Evolutionary conservation across 2,888 invertebrate species (phyloP).

Genomic region (Thera britannica): DNA sequence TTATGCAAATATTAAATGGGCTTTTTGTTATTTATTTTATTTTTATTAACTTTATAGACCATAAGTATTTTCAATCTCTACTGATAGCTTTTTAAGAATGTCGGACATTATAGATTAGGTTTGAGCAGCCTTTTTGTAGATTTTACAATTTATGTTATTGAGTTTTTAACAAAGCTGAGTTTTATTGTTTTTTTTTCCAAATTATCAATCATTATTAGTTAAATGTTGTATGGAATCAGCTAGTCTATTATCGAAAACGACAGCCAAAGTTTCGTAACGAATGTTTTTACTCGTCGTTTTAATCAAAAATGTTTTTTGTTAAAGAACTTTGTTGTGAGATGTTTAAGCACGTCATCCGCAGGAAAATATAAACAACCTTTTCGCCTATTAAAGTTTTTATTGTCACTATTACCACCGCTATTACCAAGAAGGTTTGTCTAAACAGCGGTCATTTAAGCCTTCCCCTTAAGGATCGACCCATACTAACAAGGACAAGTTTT

Average conservation of each 20-base stretch:
- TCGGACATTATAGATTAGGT: neutral
- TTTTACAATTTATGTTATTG: no score
- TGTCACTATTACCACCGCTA: constrained; percentile 17
- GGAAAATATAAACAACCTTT: constrained; percentile 14
- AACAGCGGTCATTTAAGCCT: constrained; percentile 35
- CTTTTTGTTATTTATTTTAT: constrained; percentile 1
- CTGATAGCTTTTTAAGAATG: constrained; percentile 11
- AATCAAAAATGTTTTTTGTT: no score
- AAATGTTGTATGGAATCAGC: no score
- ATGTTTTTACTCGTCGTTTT: no score
- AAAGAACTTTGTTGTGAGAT: no score
- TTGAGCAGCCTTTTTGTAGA: neutral
- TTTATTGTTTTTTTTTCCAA: no score
- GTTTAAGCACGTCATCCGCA: neutral
- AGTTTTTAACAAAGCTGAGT: no score
- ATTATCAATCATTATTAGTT: no score
- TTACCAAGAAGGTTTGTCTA: constrained; percentile 41
- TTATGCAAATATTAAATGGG: neutral
- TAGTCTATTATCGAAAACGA: no score
- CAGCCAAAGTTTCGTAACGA: no score
- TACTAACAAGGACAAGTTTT: neutral
- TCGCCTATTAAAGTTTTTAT: constrained; percentile 35
- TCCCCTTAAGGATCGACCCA: constrained; percentile 44
- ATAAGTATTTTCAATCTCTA: constrained; percentile 2
- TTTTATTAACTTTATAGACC: constrained; percentile 5